These are phyloP conservation scores for Rhyacichthys aspro DNA, from an alignment of 2,797 vertebrate genomes.

Conservation along the genomic window DNA sequence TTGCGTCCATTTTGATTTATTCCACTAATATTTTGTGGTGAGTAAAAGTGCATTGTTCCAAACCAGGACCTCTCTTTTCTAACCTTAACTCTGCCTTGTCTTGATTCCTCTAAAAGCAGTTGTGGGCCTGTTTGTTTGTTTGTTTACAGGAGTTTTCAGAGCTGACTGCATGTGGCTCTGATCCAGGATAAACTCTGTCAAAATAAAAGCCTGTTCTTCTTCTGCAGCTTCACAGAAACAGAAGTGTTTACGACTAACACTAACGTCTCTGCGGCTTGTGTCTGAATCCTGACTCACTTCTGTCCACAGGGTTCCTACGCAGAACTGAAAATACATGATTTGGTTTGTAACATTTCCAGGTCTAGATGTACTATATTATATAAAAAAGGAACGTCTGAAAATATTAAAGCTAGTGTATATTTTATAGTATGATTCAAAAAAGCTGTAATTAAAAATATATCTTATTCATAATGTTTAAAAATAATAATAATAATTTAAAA, in stretches of 20 bases:
- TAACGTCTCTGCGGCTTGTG: conserved; percentile 12
- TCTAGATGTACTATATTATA: no score
- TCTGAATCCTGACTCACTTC: neutral
- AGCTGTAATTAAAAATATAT: no score
- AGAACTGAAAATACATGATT: neutral
- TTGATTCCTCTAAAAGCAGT: conserved; percentile 14
- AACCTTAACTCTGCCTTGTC: conserved; percentile 35
- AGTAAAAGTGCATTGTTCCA: conserved; percentile 9
- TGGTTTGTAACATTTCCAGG: no score
- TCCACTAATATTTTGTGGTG: no score
- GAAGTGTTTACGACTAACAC: conserved; percentile 4
- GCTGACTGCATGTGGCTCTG: conserved; percentile 58
- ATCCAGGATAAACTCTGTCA: conserved; percentile 45
- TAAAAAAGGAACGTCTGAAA: no score
- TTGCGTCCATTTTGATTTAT: no score
- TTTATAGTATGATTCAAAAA: no score
- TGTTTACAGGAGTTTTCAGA: conserved; percentile 36
- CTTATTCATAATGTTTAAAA: no score
- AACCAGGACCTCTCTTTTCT: conserved; percentile 20
- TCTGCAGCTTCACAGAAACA: conserved; percentile 20
- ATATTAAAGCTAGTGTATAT: no score
- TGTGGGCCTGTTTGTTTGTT: conserved; percentile 31
- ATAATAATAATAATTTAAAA: no score
- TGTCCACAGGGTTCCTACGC: neutral
- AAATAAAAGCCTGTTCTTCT: conserved; percentile 22